Evolutionary conservation across 2,113 vertebrate genomes (phyloP), one percentile per base, ranked within the genome.

Genomic region (Hippocampus guttulatus): DNA sequence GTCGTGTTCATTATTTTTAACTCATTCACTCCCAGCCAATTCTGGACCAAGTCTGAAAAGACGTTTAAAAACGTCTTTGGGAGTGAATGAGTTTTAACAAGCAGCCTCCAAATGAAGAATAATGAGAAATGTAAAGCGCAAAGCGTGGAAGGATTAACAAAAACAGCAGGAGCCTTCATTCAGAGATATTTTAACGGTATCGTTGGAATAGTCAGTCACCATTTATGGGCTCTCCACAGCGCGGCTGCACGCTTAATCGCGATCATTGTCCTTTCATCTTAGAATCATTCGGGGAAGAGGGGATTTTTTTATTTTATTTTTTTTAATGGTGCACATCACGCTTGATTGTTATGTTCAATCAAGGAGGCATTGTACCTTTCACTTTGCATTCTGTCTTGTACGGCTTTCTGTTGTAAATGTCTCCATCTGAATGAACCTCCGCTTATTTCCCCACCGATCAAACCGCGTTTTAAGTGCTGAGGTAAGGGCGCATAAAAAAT

Each of bases 191-290:
- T n/a, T 58, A 75, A 78, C 74, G 62, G 75, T 72, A 76, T 76
- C 79, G 69, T 52, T 73, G 63, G 69, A 68, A 73, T 70, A 67
- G 73, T 81, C 74, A 60, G 80, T 84, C 88, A 84, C 79, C 68
- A 88, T 90, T 87, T 88, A 80, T 66, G 79, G 79, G 81, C 76
- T 73, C 77, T 84, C 84, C 85, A 79, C 70, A 79, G 69, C 71
- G 77, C 60, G 30, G 73, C 75, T 77, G 64, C 55, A 75, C 65
- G 73, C 52, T 81, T 75, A 81, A 73, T 62, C 69, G 78, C 81
- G 85, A 83, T 86, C 80, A 87, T 6, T 54, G 75, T 64, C 79
- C 75, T 84, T 86, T 86, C 69, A 81, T 67, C 54, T 18, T 63
- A 69, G 75, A 76, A 73, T 78, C 43, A 27, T 70, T 66, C 30